Percentiles rank a stretch among this genome's conserved stretches.
These are phyloP conservation scores for Pseudochirops corinnae DNA, from an alignment of 2,797 vertebrate genomes.

Conservation along the genomic window DNA sequence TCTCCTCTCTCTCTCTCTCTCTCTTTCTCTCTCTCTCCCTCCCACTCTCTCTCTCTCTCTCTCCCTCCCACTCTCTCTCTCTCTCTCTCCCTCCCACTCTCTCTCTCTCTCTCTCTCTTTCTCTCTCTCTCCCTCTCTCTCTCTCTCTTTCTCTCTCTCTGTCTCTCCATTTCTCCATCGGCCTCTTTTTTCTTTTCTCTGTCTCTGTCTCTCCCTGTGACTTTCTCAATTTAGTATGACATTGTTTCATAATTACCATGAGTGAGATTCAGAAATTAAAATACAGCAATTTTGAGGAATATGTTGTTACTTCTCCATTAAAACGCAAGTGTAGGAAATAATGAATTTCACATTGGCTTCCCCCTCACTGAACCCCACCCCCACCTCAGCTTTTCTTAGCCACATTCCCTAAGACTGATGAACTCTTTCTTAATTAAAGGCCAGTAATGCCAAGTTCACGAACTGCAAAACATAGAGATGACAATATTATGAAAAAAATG, in stretches of 20 bases:
- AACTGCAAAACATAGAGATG: constrained; percentile 27
- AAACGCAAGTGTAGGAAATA: neutral
- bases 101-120: no score
- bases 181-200: neutral
- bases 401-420: constrained; percentile 53
- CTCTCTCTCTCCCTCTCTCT: no score
- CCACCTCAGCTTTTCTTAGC: constrained; percentile 4
- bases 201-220: neutral
- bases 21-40: no score
- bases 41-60: no score
- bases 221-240: neutral
- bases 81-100: no score
- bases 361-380: neutral
- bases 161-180: no score
- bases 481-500: neutral
- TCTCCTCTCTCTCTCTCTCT: no score
- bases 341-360: neutral
- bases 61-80: no score
- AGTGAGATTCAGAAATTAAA: neutral
- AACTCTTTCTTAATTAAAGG: constrained; percentile 34
- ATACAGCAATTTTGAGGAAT: neutral
- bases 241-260: neutral
- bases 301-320: neutral
- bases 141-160: no score
- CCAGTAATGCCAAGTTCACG: constrained; percentile 18